Base-by-base conservation (phyloP, 1,140 invertebrate genomes). In the Heliconius congener region DNA sequence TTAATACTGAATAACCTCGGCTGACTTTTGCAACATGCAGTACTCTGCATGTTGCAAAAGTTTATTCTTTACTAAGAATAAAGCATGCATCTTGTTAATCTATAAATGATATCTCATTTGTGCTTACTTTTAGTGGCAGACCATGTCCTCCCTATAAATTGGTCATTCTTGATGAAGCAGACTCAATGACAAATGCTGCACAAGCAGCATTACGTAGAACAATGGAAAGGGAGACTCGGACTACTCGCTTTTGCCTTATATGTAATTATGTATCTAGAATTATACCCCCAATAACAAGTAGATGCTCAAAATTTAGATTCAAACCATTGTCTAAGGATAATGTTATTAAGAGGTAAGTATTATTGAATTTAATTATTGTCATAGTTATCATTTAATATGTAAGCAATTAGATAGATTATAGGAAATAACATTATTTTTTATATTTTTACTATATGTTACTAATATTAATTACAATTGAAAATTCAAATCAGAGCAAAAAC, bases 181-280 rank as follows among this genome's bases (percentile, higher is more conserved):
- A 99, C 91, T 99, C 99, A 3, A 99, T 99, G 99, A 99, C 99
- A 0, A 95, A 95, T 84, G 97, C 97, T n/a, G 98, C 98, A 5
- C 98, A 99, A 93, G 97, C 98, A 34, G 99, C 99, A 0, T 95
- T 99, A 9, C 96, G 99, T 84, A 96, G 99, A 83, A 99, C 98
- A 16, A 99, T 99, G 98, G 99, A 99, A 92, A 98, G 98, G 89
- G 97, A 99, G 90, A 98, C 98, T 1, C 97, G 97, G 83, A 98
- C 98, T 30, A 99, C 99, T 1, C 94, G 99, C 71, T 99, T 99
- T 94, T 99, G 99, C 95, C 95, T 99, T 8, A 98, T 99, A 85
- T 99, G 99, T 94, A 99, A 99, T 93, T 99, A 99, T 93, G 97
- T 99, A 2, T 99, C 98, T 4, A 96, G 98, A 80, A 99, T 99